phyloP scores from a whole-genome alignment of 2,113 vertebrate genomes.

The Recurvirostra avosetta region DNA sequence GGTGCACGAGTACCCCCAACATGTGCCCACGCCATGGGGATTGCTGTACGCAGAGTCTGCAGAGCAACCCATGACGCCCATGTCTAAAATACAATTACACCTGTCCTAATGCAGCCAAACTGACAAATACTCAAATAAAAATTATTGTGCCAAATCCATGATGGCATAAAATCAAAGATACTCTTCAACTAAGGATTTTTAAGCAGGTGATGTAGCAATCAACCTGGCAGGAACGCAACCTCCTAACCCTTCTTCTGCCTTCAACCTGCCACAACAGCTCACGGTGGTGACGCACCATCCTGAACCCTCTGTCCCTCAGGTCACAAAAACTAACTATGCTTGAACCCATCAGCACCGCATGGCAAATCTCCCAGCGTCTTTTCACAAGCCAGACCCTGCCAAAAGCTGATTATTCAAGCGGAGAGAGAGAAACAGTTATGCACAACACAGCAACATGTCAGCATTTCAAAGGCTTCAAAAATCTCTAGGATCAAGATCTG shows the following conservation, averaged over 20 bases:
- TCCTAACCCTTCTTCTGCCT: background rate
- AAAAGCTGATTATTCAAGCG: background rate
- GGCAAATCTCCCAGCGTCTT: background rate
- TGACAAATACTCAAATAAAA: background rate
- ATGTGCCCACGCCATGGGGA: background rate
- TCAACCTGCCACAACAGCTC: background rate
- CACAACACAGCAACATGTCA: background rate
- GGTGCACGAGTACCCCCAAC: too few species aligned
- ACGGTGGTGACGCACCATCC: fast-evolving
- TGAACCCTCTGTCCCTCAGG: background rate
- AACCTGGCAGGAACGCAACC: background rate
- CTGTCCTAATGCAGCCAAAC: background rate
- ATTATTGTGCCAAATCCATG: background rate
- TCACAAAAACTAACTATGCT: background rate
- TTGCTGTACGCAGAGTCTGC: background rate
- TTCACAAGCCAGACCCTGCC: background rate
- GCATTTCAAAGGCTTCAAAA: background rate
- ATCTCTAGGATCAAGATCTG: background rate
- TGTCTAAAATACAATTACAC: background rate
- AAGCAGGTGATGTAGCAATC: background rate
- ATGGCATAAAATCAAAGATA: background rate
- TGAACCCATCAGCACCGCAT: background rate
- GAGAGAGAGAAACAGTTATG: background rate
- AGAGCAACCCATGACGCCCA: background rate
- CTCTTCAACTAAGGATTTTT: background rate